Conservation (phyloP, 1,140 invertebrate species). For the Saxidomus purpurata region DNA sequence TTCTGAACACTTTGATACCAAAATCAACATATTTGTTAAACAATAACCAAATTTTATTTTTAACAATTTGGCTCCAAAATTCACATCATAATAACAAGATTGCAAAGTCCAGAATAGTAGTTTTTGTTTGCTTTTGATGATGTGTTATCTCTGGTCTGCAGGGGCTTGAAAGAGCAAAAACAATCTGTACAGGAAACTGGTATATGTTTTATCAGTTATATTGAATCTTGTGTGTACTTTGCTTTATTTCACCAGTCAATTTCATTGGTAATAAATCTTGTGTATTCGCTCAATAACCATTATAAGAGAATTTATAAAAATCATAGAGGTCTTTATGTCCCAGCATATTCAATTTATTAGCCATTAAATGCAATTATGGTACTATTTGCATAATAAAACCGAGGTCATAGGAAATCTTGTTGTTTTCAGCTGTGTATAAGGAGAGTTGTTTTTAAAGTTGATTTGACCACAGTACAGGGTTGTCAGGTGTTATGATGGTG, state of each 20-base stretch:
- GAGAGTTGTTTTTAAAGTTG: too few species aligned
- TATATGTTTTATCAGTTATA: not conserved
- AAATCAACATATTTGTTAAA: too few species aligned
- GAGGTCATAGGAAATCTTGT: not conserved
- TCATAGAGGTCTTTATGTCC: not conserved
- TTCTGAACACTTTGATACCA: too few species aligned
- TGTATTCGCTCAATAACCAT: not conserved
- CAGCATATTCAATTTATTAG: not conserved
- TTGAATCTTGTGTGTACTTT: conserved; percentile 7
- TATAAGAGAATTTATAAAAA: conserved; percentile 11
- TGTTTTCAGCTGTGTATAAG: too few species aligned
- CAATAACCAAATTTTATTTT: too few species aligned
- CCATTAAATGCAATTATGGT: conserved; percentile 4
- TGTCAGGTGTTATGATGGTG: too few species aligned
- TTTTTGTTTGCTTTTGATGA: too few species aligned
- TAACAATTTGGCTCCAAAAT: too few species aligned
- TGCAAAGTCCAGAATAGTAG: too few species aligned
- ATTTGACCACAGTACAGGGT: too few species aligned
- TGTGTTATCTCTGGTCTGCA: too few species aligned
- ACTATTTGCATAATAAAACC: conserved; percentile 1
- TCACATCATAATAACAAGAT: too few species aligned
- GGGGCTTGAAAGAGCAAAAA: not conserved
- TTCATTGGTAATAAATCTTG: not conserved
- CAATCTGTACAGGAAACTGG: not conserved
- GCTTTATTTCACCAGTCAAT: not conserved